A percentile compares a stretch with the other conserved stretches of the same genome.
Evolutionary conservation across 1,140 invertebrate species (phyloP).

Genomic region (Zaprionus kolodkinae): DNA sequence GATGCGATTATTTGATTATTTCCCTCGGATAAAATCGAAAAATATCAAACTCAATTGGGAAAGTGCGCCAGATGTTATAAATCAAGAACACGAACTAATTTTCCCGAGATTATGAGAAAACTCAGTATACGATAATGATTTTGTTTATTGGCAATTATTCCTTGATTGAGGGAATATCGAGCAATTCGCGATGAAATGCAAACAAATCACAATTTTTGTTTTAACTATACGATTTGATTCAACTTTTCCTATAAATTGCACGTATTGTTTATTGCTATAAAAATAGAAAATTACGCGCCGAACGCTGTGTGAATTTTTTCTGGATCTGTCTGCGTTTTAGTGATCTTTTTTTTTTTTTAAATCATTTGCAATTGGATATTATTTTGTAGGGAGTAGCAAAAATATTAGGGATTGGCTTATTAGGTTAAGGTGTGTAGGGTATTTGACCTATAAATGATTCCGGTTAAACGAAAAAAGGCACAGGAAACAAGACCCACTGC

Average conservation of each 20-base stretch:
- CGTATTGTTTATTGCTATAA: constrained; percentile 24
- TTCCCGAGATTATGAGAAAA: background rate
- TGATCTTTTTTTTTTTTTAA: background rate
- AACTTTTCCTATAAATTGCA: constrained; percentile 1
- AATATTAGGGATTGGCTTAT: background rate
- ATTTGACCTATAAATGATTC: constrained; percentile 74
- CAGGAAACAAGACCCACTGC: background rate
- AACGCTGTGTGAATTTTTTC: background rate
- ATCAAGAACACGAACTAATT: constrained; percentile 6
- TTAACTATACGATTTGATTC: background rate
- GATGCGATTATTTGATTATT: constrained; percentile 16
- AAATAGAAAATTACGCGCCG: constrained; percentile 22
- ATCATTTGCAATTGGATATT: constrained; percentile 8
- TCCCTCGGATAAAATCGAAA: constrained; percentile 9
- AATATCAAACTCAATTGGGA: constrained; percentile 3
- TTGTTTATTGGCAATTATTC: constrained; percentile 9
- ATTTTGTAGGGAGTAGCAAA: background rate
- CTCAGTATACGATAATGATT: background rate
- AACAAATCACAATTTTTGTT: constrained; percentile 9
- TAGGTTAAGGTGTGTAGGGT: constrained; percentile 12
- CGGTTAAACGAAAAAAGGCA: background rate
- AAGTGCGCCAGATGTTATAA: constrained; percentile 8
- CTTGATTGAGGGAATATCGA: constrained; percentile 6
- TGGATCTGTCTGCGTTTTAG: background rate
- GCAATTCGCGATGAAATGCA: constrained; percentile 4